phyloP scores from a whole-genome alignment of 2,797 vertebrate species.

The Megalops cyprinoides region DNA sequence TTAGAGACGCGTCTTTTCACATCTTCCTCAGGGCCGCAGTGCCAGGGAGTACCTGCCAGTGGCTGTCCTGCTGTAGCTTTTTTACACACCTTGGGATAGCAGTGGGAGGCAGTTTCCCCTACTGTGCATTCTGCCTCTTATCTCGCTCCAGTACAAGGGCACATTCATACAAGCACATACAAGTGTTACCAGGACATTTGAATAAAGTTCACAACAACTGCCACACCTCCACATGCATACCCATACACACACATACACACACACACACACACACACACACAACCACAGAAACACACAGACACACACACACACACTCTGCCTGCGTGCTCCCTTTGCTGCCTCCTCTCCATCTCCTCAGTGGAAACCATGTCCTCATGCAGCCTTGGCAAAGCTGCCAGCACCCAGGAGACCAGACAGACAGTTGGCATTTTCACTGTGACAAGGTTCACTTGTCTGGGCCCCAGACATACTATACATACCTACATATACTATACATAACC shows the following conservation, averaged over 20 bases:
- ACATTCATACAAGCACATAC: conserved; percentile 47
- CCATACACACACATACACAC: conserved; percentile 4
- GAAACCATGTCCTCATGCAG: background rate
- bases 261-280: background rate
- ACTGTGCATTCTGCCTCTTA: conserved; percentile 51
- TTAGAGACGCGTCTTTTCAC: no score
- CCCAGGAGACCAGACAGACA: no score
- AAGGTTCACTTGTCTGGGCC: background rate
- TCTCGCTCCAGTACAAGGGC: conserved; percentile 55
- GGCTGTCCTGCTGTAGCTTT: no score
- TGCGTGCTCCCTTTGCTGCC: conserved; percentile 2
- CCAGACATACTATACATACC: background rate
- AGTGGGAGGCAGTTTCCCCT: conserved; percentile 27
- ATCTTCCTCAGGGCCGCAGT: conserved; percentile 25
- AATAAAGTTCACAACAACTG: no score
- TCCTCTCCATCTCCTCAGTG: background rate
- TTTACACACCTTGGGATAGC: no score
- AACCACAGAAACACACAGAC: background rate
- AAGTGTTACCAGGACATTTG: background rate
- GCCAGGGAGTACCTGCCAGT: conserved; percentile 8
- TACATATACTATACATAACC: background rate
- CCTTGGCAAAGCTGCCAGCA: background rate
- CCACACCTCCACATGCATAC: no score
- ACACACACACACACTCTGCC: conserved; percentile 19
- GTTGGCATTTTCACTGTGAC: no score